Evolutionary conservation across 2,888 invertebrate genomes (phyloP).

Genomic region (Hofmannophila pseudospretella): DNA sequence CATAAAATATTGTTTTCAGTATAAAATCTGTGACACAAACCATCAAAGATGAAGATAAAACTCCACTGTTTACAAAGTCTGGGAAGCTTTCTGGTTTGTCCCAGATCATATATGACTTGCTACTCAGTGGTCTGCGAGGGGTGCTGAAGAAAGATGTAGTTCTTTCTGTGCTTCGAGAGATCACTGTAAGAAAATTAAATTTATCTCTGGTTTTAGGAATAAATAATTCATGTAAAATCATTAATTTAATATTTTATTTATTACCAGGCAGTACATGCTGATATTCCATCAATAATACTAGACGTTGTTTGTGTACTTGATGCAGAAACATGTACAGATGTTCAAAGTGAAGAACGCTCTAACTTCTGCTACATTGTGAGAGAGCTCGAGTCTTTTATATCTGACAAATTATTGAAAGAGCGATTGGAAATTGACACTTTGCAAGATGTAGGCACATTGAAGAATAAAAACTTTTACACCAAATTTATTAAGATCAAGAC

Average conservation of each 20-base stretch:
- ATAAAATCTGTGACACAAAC: conserved; percentile 81
- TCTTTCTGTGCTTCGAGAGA: conserved; percentile 83
- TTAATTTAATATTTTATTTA: neutral
- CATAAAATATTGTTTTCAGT: conserved; percentile 71
- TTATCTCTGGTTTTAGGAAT: neutral
- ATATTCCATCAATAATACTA: conserved; percentile 88
- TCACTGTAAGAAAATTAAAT: conserved; percentile 79
- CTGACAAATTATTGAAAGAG: conserved; percentile 93
- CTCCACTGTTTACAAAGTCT: conserved; percentile 80
- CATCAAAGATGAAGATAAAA: conserved; percentile 80
- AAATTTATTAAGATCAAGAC: conserved; percentile 99
- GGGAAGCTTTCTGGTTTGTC: conserved; percentile 82
- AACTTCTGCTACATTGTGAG: conserved; percentile 88
- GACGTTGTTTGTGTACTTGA: conserved; percentile 92
- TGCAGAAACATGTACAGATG: conserved; percentile 86
- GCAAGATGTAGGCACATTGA: conserved; percentile 93
- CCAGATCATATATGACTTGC: conserved; percentile 86
- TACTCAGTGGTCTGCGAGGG: conserved; percentile 87
- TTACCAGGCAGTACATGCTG: conserved; percentile 83
- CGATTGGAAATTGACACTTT: conserved; percentile 95
- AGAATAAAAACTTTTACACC: conserved; percentile 92
- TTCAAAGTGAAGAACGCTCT: conserved; percentile 83
- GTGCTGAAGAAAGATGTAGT: conserved; percentile 87
- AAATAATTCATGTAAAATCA: neutral
- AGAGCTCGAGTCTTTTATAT: conserved; percentile 88